Conservation (phyloP, 1,140 invertebrate species). For the Phocides pigmalion region DNA sequence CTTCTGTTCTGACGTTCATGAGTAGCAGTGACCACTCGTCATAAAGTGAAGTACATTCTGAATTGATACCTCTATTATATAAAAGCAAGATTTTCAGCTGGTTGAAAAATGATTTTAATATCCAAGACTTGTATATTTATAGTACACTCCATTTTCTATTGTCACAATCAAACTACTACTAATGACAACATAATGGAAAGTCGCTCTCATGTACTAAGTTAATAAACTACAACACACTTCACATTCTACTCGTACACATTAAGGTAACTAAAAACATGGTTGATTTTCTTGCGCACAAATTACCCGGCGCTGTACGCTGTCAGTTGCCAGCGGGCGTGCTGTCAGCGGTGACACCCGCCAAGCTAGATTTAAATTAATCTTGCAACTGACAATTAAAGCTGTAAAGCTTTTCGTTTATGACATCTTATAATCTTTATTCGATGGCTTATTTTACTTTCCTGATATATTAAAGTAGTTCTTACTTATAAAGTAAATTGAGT, state of each 20-base stretch:
- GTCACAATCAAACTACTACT: no score
- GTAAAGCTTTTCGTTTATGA: slow-evolving; percentile 28
- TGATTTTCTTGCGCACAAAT: background rate
- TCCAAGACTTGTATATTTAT: no score
- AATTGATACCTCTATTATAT: no score
- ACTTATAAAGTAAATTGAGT: no score
- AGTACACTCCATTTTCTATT: no score
- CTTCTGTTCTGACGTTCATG: no score
- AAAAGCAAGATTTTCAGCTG: no score
- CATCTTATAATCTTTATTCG: slow-evolving; percentile 1
- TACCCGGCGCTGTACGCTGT: background rate
- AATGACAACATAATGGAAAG: background rate
- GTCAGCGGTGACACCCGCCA: background rate
- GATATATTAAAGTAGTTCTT: no score
- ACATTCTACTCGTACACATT: background rate
- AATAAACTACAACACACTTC: background rate
- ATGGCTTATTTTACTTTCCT: no score
- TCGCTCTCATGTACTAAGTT: background rate
- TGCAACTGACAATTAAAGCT: slow-evolving; percentile 68
- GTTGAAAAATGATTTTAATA: no score
- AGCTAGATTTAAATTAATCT: slow-evolving; percentile 31
- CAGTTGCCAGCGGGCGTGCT: background rate
- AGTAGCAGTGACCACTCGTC: no score
- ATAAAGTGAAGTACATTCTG: no score
- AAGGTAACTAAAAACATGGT: background rate